Base-by-base conservation (phyloP, 1,140 invertebrate species). In the Maconellicoccus hirsutus region DNA sequence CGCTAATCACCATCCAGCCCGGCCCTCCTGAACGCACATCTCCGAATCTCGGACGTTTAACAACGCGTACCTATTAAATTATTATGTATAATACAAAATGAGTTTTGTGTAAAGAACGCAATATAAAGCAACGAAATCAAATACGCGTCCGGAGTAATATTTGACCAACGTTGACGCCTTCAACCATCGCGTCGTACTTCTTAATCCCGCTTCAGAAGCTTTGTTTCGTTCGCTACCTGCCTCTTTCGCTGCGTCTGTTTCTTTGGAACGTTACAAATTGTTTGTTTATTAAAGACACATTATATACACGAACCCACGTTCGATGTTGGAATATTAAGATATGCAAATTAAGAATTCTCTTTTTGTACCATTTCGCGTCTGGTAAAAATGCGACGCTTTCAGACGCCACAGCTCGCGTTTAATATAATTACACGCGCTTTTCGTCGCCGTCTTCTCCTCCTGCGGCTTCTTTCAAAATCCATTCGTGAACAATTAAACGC, bases 31-130 rank as follows among this genome's bases (percentile, higher is more conserved):
- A 8, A 8, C 42, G 3, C 29, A 3, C 42, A 16, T 52, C 42
- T 4, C 42, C 12, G 29, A 33, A 3, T 33, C 29, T 33, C 29
- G 29, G n/a, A 52, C 42, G n/a, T 52, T 52, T 52, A 52, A 52
- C 6, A 3, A 12, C 42, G 42, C 42, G 42, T 52, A n/a, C n/a
- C n/a, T n/a, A 52, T 52, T 52, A 52, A 52, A 52, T 52, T 52
- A 52, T 52, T 52, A 52, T 52, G 42, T 52, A 52, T 52, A 16
- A 52, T 52, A 52, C 42, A 19, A 52, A 52, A 52, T 52, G 42
- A 52, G 42, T 52, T 52, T 52, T 52, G 42, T 52, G 42, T 52
- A 52, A 52, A 52, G 42, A 52, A 16, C 10, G n/a, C 6, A 19
- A 52, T 14, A 52, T 52, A 52, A 52, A 52, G 42, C 42, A 6